These are phyloP conservation scores for Hypsibius dujardini DNA, from an alignment of 1,140 invertebrate species.

Conservation along the genomic window DNA sequence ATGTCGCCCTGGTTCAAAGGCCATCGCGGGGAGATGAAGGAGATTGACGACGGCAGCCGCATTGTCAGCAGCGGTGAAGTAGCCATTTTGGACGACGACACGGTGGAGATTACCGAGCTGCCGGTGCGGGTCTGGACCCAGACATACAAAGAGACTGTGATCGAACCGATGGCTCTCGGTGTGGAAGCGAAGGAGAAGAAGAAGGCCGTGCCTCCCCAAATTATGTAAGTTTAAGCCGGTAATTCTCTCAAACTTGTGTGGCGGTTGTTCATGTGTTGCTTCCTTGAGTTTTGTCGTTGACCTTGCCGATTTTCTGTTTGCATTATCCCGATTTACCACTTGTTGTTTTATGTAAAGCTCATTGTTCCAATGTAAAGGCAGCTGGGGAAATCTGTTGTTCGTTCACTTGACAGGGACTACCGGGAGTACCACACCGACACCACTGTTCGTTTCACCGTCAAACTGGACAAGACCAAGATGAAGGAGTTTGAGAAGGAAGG, in stretches of 20 bases:
- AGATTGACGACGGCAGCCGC: constrained; percentile 47
- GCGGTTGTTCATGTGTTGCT: constrained; percentile 19
- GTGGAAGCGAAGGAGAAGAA: constrained; percentile 41
- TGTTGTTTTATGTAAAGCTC: constrained; percentile 10
- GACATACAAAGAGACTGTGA: constrained; percentile 78
- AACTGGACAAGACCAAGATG: constrained; percentile 59
- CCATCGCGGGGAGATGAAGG: constrained; percentile 64
- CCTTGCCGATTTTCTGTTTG: not conserved
- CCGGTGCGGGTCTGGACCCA: constrained; percentile 88
- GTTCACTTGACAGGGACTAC: constrained; percentile 55
- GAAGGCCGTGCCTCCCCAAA: constrained; percentile 47
- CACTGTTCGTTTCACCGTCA: constrained; percentile 74
- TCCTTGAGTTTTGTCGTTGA: not conserved
- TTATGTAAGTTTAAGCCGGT: constrained; percentile 38
- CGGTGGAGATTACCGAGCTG: constrained; percentile 87
- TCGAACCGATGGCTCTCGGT: constrained; percentile 69
- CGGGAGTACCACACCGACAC: constrained; percentile 91
- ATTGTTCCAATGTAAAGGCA: constrained; percentile 14
- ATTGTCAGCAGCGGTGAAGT: constrained; percentile 70
- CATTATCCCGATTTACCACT: no score
- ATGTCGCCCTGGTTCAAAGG: constrained; percentile 88
- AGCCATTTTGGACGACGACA: constrained; percentile 50
- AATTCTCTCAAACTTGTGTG: no score
- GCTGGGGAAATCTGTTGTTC: constrained; percentile 27
- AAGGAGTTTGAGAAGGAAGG: constrained; percentile 57